A percentile compares a stretch with the other conserved stretches of the same genome.
Conservation (phyloP, 1,140 invertebrate species). For the Chironomus tepperi region DNA sequence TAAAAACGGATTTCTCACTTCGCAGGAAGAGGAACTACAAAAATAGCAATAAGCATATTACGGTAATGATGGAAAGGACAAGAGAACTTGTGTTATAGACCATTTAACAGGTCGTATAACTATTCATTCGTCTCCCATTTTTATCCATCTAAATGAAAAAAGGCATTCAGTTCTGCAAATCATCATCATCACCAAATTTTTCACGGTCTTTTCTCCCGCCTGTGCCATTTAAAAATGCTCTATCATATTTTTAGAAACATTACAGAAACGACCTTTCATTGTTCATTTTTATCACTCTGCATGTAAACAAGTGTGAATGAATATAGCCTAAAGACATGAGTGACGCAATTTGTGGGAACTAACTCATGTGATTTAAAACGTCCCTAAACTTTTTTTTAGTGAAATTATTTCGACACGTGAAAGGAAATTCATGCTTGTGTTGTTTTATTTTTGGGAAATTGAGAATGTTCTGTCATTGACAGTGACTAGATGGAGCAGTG, state of each 20-base stretch:
- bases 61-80: background rate
- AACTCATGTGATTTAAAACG: no score
- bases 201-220: background rate
- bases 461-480: no score
- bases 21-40: background rate
- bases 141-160: background rate
- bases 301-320: no score
- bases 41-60: background rate
- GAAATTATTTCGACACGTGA: no score
- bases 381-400: no score
- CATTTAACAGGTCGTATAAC: constrained; percentile 6
- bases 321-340: no score
- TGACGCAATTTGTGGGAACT: no score
- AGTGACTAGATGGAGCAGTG: no score
- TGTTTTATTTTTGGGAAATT: no score
- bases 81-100: background rate
- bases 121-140: background rate
- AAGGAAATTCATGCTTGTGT: no score
- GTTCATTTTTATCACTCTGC: background rate
- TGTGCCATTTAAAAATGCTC: background rate
- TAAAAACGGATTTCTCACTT: background rate
- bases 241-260: background rate
- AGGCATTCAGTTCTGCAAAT: background rate
- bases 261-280: background rate
- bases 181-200: background rate